Percentiles rank a stretch among this genome's conserved stretches.
Evolutionary conservation across 2,797 vertebrate genomes (phyloP).

Genomic region (Scomberomorus guttatus): DNA sequence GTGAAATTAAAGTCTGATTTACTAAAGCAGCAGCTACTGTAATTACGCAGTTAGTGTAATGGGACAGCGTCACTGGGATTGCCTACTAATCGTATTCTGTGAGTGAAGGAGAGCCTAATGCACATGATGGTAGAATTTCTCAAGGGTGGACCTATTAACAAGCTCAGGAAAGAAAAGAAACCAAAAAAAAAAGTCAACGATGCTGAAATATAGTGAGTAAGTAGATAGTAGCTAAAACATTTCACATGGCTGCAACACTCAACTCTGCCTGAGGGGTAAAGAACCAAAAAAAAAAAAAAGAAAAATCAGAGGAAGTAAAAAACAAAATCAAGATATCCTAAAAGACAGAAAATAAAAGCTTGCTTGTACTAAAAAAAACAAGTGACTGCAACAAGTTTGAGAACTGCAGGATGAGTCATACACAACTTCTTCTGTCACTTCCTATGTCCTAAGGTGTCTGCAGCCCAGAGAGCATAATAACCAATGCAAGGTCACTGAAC

Average conservation of each 20-base stretch:
- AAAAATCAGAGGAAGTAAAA: slow-evolving; percentile 4
- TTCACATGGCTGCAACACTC: slow-evolving; percentile 31
- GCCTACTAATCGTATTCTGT: slow-evolving; percentile 63
- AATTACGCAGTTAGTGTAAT: slow-evolving; percentile 57
- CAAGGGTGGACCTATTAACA: slow-evolving; percentile 66
- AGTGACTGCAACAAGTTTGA: slow-evolving; percentile 4
- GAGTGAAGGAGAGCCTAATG: slow-evolving; percentile 57
- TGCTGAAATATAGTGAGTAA: slow-evolving; percentile 39
- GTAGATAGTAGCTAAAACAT: slow-evolving; percentile 40
- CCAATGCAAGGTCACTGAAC: not conserved
- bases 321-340: not conserved
- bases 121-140: slow-evolving; percentile 47
- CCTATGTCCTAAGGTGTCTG: not conserved
- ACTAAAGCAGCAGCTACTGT: slow-evolving; percentile 57
- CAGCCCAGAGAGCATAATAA: not conserved
- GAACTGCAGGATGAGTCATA: slow-evolving; percentile 32
- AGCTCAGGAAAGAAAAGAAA: slow-evolving; percentile 32
- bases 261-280: not conserved
- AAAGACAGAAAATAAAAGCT: not conserved
- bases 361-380: slow-evolving; percentile 1
- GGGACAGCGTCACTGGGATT: slow-evolving; percentile 32
- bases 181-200: slow-evolving; percentile 25
- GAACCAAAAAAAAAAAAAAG: not conserved
- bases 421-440: slow-evolving; percentile 5
- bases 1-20: slow-evolving; percentile 71